Conservation (phyloP, 2,113 vertebrate species). For the Brevimyrus niger region DNA sequence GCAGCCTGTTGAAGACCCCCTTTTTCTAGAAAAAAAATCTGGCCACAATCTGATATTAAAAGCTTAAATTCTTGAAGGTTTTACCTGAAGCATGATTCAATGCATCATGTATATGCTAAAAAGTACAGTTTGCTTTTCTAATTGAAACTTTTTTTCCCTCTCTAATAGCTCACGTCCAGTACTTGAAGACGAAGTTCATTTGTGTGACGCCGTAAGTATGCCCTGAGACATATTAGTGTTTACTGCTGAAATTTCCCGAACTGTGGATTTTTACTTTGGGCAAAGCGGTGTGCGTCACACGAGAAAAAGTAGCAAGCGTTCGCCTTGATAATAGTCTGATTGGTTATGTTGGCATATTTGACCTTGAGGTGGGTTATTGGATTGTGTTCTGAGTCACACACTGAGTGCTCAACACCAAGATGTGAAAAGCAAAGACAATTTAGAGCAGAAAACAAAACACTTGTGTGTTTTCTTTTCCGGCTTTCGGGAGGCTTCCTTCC, state of each 20-base stretch:
- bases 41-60: background rate
- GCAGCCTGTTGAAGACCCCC: background rate
- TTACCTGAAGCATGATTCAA: background rate
- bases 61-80: background rate
- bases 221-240: background rate
- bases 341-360: background rate
- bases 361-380: background rate
- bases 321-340: background rate
- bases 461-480: background rate
- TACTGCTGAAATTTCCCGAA: background rate
- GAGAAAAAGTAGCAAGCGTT: too few species aligned
- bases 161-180: conserved; percentile 76
- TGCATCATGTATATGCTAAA: background rate
- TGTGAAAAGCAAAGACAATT: background rate
- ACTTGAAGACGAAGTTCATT: conserved; percentile 98
- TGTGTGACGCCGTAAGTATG: conserved; percentile 96
- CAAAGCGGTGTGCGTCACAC: background rate
- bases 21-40: background rate
- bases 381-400: background rate
- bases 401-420: background rate
- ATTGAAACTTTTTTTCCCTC: background rate
- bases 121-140: background rate
- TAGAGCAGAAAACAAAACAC: background rate
- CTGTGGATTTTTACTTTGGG: background rate
- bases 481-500: background rate